Base-by-base conservation (phyloP, 2,797 vertebrate genomes). In the Emydoidea blandingii region DNA sequence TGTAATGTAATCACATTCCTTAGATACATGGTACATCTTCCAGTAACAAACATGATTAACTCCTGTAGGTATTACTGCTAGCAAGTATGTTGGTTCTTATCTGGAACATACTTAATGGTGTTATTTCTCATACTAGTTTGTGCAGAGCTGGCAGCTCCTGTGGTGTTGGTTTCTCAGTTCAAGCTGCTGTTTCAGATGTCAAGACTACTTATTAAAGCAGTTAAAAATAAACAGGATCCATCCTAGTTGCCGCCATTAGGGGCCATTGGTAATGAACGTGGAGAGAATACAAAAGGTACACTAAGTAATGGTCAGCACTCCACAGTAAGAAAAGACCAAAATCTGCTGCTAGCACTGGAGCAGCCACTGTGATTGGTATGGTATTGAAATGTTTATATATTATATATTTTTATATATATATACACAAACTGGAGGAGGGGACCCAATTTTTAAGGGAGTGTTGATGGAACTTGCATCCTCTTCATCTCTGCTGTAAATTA, bases 221-320 rank as follows among this genome's bases (percentile, higher is more conserved):
- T 62, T 29, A 57, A 31, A 62, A 62, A 62, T 62, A 62, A 62
- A 34, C 15, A 31, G 59, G 31, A 62, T 34, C 31, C 59, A 15
- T 62, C 6, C 29, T 62, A 62, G 15, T 34, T 62, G 34, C 15
- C 6, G 18, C 31, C 59, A 18, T 62, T 62, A 34, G 59, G 31
- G 15, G 15, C 31, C 2, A 34, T 7, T 34, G 59, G 59, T 34
- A 62, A 62, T 62, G 15, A 62, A 62, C 7, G 7, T 34, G 7
- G 81, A 80, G 53, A 1, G 57, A 6, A 37, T 14, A 62, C 31
- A 62, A 29, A 34, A 62, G 54, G 21, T 54, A 54, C 54, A 25
- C 21, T 15, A 21, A 37, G 0, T 2, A 59, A 0, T 4, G 1
- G 10, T 52, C 54, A 41, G 50, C 9, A 6, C 4, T 5, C 31